Conservation (phyloP, 1,140 invertebrate genomes). For the Druon quercuslanigerum region DNA sequence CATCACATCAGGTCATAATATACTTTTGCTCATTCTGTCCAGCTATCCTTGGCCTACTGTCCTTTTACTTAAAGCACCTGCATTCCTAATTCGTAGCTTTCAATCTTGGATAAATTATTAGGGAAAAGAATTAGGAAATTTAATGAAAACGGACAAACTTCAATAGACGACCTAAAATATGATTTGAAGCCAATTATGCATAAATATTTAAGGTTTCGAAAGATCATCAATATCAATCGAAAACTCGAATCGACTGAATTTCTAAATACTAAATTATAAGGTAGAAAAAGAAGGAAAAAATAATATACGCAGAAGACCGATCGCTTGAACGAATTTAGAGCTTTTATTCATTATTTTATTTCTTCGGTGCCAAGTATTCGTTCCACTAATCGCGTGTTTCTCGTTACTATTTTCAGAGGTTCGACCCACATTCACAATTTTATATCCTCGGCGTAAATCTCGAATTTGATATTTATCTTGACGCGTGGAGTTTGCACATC, state of each 20-base stretch:
- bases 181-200: no score
- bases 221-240: no score
- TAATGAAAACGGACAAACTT: no score
- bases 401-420: constrained; percentile 53
- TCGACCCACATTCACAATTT: constrained; percentile 68
- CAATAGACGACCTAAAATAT: no score
- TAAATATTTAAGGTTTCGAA: no score
- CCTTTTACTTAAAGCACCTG: constrained; percentile 2
- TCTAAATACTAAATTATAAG: no score
- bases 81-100: constrained; percentile 8
- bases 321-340: constrained; percentile 24
- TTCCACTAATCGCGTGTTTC: constrained; percentile 41
- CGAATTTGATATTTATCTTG: background rate
- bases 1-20: background rate
- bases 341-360: constrained; percentile 17
- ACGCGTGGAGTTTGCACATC: background rate
- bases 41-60: constrained; percentile 57
- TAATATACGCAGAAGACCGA: background rate
- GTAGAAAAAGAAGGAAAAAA: background rate
- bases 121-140: background rate
- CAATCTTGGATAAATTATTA: background rate
- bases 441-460: constrained; percentile 51
- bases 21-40: constrained; percentile 32
- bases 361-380: background rate
- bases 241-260: no score